Evolutionary conservation across 2,797 vertebrate genomes (phyloP).

Genomic region (Chrysocyon brachyurus): DNA sequence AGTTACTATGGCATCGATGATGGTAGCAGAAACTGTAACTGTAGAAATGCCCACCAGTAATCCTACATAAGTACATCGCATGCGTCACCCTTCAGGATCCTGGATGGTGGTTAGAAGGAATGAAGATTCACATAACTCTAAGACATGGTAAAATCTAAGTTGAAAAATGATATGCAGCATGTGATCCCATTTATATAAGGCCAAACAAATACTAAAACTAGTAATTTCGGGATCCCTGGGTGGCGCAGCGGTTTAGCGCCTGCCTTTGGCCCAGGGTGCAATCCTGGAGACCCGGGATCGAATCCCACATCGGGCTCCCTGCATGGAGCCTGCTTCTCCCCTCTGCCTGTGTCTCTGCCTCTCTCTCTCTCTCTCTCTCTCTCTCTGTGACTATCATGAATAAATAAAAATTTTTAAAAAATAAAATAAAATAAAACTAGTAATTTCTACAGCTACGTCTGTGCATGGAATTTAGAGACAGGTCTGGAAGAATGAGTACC

Average conservation of each 20-base stretch:
- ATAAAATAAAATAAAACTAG: background rate
- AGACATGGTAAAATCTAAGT: background rate
- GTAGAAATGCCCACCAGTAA: too few relatives aligned
- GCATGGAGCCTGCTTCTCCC: too few relatives aligned
- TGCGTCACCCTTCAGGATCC: too few relatives aligned
- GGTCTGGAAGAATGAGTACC: background rate
- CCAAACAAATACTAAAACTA: background rate
- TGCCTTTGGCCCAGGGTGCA: too few relatives aligned
- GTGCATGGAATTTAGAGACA: background rate
- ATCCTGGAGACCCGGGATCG: too few relatives aligned
- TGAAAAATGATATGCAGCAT: background rate
- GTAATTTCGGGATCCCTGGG: background rate
- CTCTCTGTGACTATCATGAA: too few relatives aligned
- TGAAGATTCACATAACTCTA: background rate
- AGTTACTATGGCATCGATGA: rapidly evolving
- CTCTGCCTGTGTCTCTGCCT: too few relatives aligned
- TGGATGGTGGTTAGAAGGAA: background rate
- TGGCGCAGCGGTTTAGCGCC: too few relatives aligned
- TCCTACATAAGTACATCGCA: background rate
- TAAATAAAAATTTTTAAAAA: too few relatives aligned
- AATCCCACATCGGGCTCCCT: too few relatives aligned
- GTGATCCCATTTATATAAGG: background rate
- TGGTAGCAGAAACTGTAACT: background rate
- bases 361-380: too few relatives aligned
- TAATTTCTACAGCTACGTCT: background rate